Evolutionary conservation across 1,140 invertebrate genomes (phyloP), one percentile per base, ranked within the genome.

Genomic region (Heterodera schachtii): DNA sequence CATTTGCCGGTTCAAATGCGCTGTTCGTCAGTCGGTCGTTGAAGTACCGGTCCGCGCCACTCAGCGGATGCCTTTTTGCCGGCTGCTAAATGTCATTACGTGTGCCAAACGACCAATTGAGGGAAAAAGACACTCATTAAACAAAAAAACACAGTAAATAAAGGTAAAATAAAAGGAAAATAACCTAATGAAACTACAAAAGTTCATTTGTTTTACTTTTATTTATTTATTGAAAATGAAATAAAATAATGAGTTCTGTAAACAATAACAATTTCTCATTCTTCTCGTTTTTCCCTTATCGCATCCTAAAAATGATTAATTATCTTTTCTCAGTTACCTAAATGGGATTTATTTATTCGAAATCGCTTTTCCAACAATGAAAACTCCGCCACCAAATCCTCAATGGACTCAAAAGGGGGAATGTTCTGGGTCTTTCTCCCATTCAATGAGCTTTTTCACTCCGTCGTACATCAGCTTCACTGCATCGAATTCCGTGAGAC

Each of bases 331-430:
- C 16, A 4, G 16, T 3, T 11, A n/a, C n/a, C 16, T 19, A 11
- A 60, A 60, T 60, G 4, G 16, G 57, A 21, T 46, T 13, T 49
- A 16, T 8, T 60, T 60, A 78, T 96, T 92, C 95, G 95, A n/a
- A n/a, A n/a, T n/a, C n/a, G n/a, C n/a, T 99, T 97, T 90, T 99
- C 97, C 87, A 99, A 94, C 0, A 99, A 91, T 0, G 96, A 98
- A 19, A 99, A 91, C 91, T 99, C 97, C 57, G 96, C 94, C 80
- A 98, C 94, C 7, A 99, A 92, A 93, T 99, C 98, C 6, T 95
- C 98, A 43, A 99, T 98, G 19, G 97, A n/a, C n/a, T n/a, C n/a
- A n/a, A n/a, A n/a, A n/a, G n/a, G n/a, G n/a, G n/a, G n/a, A n/a
- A n/a, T n/a, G n/a, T n/a, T n/a, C n/a, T n/a, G n/a, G n/a, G n/a